Evolutionary conservation across 2,113 vertebrate genomes (phyloP).

Genomic region (Myotis brandtii): DNA sequence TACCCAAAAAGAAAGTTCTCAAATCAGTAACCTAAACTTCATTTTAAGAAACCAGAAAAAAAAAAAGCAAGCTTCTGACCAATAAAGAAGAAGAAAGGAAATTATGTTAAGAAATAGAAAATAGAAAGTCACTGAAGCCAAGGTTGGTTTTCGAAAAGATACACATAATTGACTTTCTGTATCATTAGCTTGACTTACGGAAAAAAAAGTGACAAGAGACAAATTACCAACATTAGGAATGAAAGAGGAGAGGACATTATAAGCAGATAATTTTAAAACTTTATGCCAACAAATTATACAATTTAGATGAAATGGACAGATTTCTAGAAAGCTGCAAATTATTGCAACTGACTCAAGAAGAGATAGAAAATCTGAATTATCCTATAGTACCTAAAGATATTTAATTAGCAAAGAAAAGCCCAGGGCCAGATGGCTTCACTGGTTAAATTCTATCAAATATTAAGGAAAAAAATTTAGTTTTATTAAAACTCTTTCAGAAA

Average conservation of each 20-base stretch:
- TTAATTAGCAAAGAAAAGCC: neutral
- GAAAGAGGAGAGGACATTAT: neutral
- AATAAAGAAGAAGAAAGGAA: neutral
- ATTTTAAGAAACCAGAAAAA: neutral
- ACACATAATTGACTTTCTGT: neutral
- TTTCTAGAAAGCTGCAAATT: neutral
- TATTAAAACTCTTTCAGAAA: conserved; percentile 5
- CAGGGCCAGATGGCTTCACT: neutral
- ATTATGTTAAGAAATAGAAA: neutral
- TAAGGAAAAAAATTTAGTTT: neutral
- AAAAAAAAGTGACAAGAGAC: neutral
- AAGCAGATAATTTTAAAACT: neutral
- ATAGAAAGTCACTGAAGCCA: neutral
- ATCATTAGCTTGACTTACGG: neutral
- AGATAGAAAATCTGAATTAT: neutral
- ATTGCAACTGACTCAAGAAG: neutral
- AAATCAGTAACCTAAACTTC: neutral
- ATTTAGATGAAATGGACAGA: neutral
- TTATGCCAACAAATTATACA: neutral
- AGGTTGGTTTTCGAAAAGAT: neutral
- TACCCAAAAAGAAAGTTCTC: neutral
- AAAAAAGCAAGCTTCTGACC: neutral
- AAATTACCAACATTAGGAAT: neutral
- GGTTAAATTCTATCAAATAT: neutral
- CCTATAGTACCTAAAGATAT: neutral